Evolutionary conservation across 2,113 vertebrate genomes (phyloP).

Genomic region (Chelonoidis abingdonii): DNA sequence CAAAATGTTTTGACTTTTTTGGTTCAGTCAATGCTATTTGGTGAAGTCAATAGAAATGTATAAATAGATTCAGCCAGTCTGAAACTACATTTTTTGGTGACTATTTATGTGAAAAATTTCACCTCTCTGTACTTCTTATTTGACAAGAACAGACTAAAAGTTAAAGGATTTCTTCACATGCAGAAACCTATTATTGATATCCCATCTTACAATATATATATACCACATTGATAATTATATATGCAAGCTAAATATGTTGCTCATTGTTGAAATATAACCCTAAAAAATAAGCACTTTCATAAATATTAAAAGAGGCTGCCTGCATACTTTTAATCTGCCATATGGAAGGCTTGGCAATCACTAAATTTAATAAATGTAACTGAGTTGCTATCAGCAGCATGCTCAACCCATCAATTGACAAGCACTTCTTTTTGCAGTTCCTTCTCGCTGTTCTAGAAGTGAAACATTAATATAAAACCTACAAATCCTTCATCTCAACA

Average conservation of each 20-base stretch:
- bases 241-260: neutral
- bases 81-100: neutral
- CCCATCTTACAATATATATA: neutral
- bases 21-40: neutral
- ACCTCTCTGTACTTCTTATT: neutral
- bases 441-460: neutral
- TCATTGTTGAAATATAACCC: neutral
- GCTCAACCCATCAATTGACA: neutral
- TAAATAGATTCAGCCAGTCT: neutral
- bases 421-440: neutral
- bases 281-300: neutral
- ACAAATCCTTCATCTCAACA: neutral
- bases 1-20: neutral
- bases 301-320: neutral
- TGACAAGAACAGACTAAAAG: neutral
- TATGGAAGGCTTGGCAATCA: neutral
- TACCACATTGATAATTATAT: neutral
- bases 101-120: neutral
- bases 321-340: neutral
- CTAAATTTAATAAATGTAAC: neutral
- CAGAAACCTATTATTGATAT: neutral
- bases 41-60: neutral
- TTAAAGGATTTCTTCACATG: neutral
- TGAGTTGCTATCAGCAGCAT: neutral
- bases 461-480: neutral